Conservation (phyloP, 2,888 invertebrate species). For the Agonopterix arenella region DNA sequence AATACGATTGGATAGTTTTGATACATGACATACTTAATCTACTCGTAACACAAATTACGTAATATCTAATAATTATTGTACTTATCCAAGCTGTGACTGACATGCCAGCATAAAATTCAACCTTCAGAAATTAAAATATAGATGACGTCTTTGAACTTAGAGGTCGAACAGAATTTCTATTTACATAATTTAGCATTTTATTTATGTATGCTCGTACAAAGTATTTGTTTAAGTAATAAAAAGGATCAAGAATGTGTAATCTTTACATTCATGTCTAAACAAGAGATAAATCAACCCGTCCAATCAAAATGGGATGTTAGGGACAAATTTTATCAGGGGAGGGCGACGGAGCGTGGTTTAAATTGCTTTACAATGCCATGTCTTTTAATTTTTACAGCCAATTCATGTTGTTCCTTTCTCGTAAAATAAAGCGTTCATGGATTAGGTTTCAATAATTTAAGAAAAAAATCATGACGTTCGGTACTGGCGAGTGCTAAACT, state of each 20-base stretch:
- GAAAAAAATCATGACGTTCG: no score
- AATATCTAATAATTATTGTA: not conserved
- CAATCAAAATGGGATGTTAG: slow-evolving; percentile 72
- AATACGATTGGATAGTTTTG: slow-evolving; percentile 33
- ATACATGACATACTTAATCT: slow-evolving; percentile 24
- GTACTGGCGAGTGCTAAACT: slow-evolving; percentile 20
- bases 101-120: not conserved
- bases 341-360: slow-evolving; percentile 62
- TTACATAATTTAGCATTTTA: slow-evolving; percentile 21
- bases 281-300: slow-evolving; percentile 72
- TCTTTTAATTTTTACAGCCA: slow-evolving; percentile 49
- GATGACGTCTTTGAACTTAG: slow-evolving; percentile 7
- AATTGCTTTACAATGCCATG: slow-evolving; percentile 65
- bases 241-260: slow-evolving; percentile 50
- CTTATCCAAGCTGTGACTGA: no score
- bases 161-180: slow-evolving; percentile 14
- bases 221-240: slow-evolving; percentile 17
- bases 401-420: no score
- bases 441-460: no score
- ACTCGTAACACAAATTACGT: not conserved
- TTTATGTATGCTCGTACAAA: slow-evolving; percentile 12
- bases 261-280: slow-evolving; percentile 44
- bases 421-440: no score
- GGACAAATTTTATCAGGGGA: slow-evolving; percentile 68
- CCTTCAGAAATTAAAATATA: slow-evolving; percentile 2